phyloP scores from a whole-genome alignment of 2,797 vertebrate species.

The Triplophysa bombifrons region DNA sequence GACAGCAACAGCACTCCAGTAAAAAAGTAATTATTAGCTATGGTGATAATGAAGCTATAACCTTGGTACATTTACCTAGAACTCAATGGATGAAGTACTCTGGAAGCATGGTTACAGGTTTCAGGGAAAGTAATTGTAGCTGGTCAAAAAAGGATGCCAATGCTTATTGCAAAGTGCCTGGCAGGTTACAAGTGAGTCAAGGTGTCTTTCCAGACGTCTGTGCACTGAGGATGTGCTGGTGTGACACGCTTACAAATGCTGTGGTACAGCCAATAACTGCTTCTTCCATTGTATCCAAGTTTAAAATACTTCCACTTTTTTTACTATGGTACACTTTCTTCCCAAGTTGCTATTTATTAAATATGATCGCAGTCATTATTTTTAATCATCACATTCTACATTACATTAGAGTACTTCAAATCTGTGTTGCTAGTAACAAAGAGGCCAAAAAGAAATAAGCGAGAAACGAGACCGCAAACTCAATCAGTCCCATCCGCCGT shows the following conservation, averaged over 20 bases:
- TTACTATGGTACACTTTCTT: not conserved
- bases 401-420: not conserved
- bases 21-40: not conserved
- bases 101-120: not conserved
- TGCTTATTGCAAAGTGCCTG: not conserved
- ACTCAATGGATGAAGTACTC: not conserved
- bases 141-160: not conserved
- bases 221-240: not conserved
- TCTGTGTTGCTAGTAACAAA: not conserved
- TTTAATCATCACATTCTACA: not conserved
- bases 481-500: constrained; percentile 41
- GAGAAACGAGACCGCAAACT: constrained; percentile 8
- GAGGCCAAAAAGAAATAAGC: not conserved
- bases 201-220: not conserved
- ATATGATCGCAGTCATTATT: too few relatives aligned
- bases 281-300: not conserved
- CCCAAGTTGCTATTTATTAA: not conserved
- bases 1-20: not conserved
- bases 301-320: not conserved
- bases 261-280: not conserved
- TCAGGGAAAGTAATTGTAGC: not conserved
- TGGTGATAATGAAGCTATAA: not conserved
- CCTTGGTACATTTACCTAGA: not conserved
- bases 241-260: not conserved
- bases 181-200: not conserved